Conservation (phyloP, 2,888 invertebrate species). For the Protophormia terraenovae region DNA sequence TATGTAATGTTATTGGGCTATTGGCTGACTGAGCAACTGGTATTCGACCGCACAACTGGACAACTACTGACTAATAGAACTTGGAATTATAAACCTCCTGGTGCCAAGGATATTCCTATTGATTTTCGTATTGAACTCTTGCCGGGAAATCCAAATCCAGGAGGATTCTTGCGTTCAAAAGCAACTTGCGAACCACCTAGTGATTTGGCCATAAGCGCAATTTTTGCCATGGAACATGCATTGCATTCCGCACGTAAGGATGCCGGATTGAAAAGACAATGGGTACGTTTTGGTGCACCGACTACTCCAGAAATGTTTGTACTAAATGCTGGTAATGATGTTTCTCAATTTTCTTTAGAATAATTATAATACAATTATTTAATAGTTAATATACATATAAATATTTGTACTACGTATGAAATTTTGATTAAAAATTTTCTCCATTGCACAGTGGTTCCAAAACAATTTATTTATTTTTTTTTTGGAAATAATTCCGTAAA, state of each 20-base stretch:
- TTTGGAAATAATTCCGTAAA: no score
- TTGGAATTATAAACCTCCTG: slow-evolving; percentile 90
- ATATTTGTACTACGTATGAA: no score
- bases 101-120: slow-evolving; percentile 88
- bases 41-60: slow-evolving; percentile 85
- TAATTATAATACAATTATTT: not conserved
- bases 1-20: slow-evolving; percentile 89
- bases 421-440: no score
- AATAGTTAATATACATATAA: no score
- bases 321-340: slow-evolving; percentile 70
- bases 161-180: slow-evolving; percentile 87
- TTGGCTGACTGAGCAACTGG: slow-evolving; percentile 87
- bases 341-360: slow-evolving; percentile 66
- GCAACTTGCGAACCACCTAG: slow-evolving; percentile 84
- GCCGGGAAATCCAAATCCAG: slow-evolving; percentile 84
- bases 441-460: no score
- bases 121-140: slow-evolving; percentile 87
- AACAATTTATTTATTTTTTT: no score
- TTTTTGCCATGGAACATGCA: slow-evolving; percentile 86
- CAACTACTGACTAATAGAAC: slow-evolving; percentile 87
- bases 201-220: slow-evolving; percentile 82
- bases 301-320: slow-evolving; percentile 75
- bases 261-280: slow-evolving; percentile 81
- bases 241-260: slow-evolving; percentile 85
- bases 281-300: slow-evolving; percentile 74